Conservation (phyloP, 2,113 vertebrate species). For the Channa argus region DNA sequence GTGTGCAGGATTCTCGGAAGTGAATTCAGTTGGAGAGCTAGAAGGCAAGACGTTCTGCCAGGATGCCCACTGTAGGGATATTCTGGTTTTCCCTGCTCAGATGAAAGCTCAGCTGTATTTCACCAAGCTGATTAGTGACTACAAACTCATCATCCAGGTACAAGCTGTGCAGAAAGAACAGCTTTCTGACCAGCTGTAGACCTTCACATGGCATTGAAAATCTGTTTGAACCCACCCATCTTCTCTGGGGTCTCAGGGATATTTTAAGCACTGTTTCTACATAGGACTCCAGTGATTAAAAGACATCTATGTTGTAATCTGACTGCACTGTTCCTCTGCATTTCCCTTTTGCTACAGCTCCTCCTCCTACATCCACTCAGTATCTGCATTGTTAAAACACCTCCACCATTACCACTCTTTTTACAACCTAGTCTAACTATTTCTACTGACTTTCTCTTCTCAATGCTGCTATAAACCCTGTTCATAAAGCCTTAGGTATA, state of each 20-base stretch:
- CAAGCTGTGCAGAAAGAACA: slow-evolving; percentile 10
- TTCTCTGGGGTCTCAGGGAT: slow-evolving; percentile 10
- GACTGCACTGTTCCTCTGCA: slow-evolving; percentile 1
- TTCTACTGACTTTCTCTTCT: background rate
- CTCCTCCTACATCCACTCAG: background rate
- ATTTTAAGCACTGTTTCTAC: slow-evolving; percentile 13
- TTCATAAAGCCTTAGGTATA: background rate
- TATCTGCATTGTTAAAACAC: slow-evolving; percentile 1
- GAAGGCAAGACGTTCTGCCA: slow-evolving; percentile 82
- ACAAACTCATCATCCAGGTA: slow-evolving; percentile 92
- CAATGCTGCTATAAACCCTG: too few relatives aligned
- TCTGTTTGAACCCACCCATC: slow-evolving; percentile 14
- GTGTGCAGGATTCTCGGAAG: slow-evolving; percentile 84
- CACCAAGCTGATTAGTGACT: slow-evolving; percentile 83
- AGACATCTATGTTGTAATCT: slow-evolving; percentile 44
- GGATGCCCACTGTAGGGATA: slow-evolving; percentile 89
- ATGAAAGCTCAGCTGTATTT: slow-evolving; percentile 84
- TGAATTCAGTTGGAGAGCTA: slow-evolving; percentile 82
- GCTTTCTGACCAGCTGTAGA: slow-evolving; percentile 8
- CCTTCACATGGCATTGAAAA: slow-evolving; percentile 17
- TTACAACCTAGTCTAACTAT: background rate
- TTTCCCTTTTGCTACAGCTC: background rate
- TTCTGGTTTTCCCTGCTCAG: slow-evolving; percentile 87
- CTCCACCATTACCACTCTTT: too few relatives aligned
- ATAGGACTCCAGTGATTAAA: slow-evolving; percentile 39